A percentile compares a stretch with the other conserved stretches of the same genome.
Evolutionary conservation across 2,113 vertebrate genomes (phyloP).

Genomic region (Perca schrenkii): DNA sequence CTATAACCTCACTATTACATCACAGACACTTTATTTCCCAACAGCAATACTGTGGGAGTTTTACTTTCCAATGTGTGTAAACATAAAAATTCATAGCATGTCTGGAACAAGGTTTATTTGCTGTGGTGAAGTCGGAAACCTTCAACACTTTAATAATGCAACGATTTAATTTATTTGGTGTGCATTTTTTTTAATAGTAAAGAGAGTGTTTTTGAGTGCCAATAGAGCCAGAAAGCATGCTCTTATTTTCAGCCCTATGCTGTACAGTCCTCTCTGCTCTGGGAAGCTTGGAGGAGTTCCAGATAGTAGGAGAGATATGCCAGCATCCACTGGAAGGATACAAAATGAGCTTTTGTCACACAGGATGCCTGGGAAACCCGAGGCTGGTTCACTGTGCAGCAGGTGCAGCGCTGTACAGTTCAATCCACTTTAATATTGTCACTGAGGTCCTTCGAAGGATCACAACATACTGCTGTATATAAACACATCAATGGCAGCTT

Average conservation of each 20-base stretch:
- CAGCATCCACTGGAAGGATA: constrained; percentile 13
- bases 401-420: not conserved
- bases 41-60: not conserved
- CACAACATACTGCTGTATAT: not conserved
- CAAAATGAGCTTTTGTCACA: constrained; percentile 21
- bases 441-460: not conserved
- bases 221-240: not conserved
- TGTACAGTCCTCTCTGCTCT: not conserved
- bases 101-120: not conserved
- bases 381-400: constrained; percentile 16
- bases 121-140: not conserved
- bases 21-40: not conserved
- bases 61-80: not conserved
- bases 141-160: constrained; percentile 10
- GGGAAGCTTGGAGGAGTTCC: constrained; percentile 18
- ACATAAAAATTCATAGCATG: not conserved
- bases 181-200: constrained; percentile 14
- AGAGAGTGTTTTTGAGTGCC: constrained; percentile 3
- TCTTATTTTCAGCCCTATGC: not conserved
- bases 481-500: not conserved
- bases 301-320: constrained; percentile 6
- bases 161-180: not conserved
- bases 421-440: not conserved
- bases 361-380: not conserved
- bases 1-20: not conserved